Evolutionary conservation across 2,888 invertebrate species (phyloP).

Genomic region (Lamproptera curius): DNA sequence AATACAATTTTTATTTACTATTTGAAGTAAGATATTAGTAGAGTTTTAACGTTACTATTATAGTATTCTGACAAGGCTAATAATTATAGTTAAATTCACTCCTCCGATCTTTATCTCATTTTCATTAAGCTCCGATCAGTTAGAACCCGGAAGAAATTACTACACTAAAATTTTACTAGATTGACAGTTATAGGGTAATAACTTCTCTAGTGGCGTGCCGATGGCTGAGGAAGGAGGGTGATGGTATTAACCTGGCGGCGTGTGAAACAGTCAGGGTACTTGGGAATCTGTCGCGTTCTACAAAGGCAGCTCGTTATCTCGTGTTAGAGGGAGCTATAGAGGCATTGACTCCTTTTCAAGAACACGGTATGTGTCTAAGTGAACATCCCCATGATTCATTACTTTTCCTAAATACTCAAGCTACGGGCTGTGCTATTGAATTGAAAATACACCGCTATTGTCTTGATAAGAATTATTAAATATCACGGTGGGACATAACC

Average conservation of each 20-base stretch:
- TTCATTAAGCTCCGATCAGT: neutral
- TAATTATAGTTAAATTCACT: neutral
- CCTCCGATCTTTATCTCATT: neutral
- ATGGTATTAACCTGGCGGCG: slow-evolving; percentile 41
- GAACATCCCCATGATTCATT: too few species aligned
- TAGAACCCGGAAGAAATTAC: neutral
- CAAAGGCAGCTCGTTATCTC: slow-evolving; percentile 85
- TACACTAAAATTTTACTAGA: neutral
- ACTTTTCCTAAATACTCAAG: too few species aligned
- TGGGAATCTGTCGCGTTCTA: slow-evolving; percentile 88
- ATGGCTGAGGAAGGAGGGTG: slow-evolving; percentile 39
- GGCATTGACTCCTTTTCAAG: slow-evolving; percentile 76
- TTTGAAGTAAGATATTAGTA: too few species aligned
- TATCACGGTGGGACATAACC: too few species aligned
- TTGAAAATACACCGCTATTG: too few species aligned
- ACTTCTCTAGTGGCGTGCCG: slow-evolving; percentile 52
- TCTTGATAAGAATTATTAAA: too few species aligned
- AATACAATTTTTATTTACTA: too few species aligned
- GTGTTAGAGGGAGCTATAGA: slow-evolving; percentile 82
- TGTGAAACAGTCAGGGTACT: slow-evolving; percentile 88
- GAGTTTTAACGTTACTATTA: too few species aligned
- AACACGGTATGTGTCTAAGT: too few species aligned
- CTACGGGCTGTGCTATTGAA: too few species aligned
- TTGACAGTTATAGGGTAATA: slow-evolving; percentile 31
- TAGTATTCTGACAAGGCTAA: too few species aligned